phyloP scores from a whole-genome alignment of 1,140 invertebrate species.

The Pogonus chalceus region DNA sequence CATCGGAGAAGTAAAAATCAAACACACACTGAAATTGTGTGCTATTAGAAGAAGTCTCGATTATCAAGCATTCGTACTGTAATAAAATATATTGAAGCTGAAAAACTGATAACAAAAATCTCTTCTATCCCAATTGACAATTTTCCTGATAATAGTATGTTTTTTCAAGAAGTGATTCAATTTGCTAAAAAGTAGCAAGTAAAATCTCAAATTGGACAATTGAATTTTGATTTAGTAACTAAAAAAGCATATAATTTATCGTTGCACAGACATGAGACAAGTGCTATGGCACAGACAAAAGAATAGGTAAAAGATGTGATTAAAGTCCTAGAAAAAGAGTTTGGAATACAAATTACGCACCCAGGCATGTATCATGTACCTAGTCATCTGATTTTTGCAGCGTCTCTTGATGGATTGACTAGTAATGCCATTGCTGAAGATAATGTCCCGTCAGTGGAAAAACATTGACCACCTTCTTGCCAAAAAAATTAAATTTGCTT shows the following conservation, averaged over 20 bases:
- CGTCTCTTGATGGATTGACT: constrained; percentile 37
- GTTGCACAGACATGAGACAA: too few relatives aligned
- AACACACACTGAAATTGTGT: constrained; percentile 20
- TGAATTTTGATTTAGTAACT: too few relatives aligned
- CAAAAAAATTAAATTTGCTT: too few relatives aligned
- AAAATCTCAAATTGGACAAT: too few relatives aligned
- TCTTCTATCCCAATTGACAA: too few relatives aligned
- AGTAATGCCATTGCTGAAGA: constrained; percentile 37
- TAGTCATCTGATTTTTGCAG: constrained; percentile 28
- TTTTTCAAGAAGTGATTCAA: too few relatives aligned
- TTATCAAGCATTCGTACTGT: constrained; percentile 23
- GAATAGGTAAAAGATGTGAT: constrained; percentile 26
- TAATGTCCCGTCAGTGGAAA: constrained; percentile 36
- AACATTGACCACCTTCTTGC: constrained; percentile 32
- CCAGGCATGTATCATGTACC: constrained; percentile 19
- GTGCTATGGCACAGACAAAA: constrained; percentile 27
- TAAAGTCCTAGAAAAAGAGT: constrained; percentile 12
- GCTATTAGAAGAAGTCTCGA: constrained; percentile 33
- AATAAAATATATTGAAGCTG: too few relatives aligned
- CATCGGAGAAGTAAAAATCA: constrained; percentile 26
- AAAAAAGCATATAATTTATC: too few relatives aligned
- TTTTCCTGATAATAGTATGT: too few relatives aligned
- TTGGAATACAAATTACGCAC: too few relatives aligned
- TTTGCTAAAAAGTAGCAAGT: too few relatives aligned
- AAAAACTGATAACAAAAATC: too few relatives aligned